Base-by-base conservation (phyloP, 2,113 vertebrate species). In the Toxotes chatareus region DNA sequence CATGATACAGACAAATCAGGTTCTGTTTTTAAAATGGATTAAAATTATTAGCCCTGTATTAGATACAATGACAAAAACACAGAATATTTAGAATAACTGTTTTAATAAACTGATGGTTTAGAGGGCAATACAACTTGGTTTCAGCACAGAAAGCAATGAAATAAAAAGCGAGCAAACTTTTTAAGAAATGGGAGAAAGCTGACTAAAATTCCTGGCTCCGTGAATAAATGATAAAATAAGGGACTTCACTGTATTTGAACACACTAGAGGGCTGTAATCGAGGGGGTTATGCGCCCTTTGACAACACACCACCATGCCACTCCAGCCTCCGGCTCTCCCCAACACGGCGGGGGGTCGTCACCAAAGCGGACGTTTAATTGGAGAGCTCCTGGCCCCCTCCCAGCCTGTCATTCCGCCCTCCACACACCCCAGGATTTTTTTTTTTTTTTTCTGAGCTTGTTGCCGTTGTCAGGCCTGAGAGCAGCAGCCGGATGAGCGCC, bases 381-480 rank as follows among this genome's bases (percentile, higher is more conserved):
- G 94, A 92, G 88, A 73, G 79, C 83, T 85, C 82, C 79, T 44
- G 55, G 47, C 82, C 86, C 69, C 89, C 81, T 63, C 78, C 77
- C 23, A 36, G n/a, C 80, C 72, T 80, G 87, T 73, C 81, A 90
- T 72, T 93, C 95, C 73, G 91, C 94, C 91, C 88, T 93, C 83
- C 79, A 53, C 74, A 90, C 88, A 88, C 93, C 77, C 92, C 72
- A 86, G 83, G 87, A 95, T 82, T 80, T 82, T 69, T 92, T 59
- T 44, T 36, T 34, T 44, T 8, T 6, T 2, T 40, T 23, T 69
- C n/a, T 80, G 73, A 53, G 76, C 94, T 94, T 71, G 78, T 76
- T 86, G 82, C 93, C 91, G 94, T 94, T 95, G 95, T 94, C 92
- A 94, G 94, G 95, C 95, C 96, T 93, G 95, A 94, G 93, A 87